Percentiles rank a stretch among this genome's conserved stretches.
Conservation (phyloP, 2,113 vertebrate genomes). For the Atherinomorus stipes region DNA sequence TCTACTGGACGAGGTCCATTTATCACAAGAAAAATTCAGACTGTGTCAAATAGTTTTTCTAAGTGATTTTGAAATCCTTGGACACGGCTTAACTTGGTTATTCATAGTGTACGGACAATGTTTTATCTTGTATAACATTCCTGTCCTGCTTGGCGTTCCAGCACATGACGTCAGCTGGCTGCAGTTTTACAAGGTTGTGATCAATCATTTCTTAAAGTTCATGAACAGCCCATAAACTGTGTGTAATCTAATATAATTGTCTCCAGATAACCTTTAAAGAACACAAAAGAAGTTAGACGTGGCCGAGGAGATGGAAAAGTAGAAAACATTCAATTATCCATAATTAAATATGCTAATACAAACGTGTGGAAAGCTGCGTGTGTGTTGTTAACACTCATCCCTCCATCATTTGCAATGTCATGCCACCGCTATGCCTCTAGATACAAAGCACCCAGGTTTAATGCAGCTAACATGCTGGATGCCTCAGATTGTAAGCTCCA, state of each 20-base stretch:
- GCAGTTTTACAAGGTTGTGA: conserved; percentile 10
- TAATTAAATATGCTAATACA: conserved; percentile 81
- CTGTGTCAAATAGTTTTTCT: neutral
- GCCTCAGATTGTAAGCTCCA: conserved; percentile 18
- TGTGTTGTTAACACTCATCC: conserved; percentile 49
- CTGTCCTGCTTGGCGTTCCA: neutral
- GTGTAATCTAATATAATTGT: conserved; percentile 69
- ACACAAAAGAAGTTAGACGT: conserved; percentile 72
- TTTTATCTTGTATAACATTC: neutral
- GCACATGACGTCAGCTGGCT: conserved; percentile 3
- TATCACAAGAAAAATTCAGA: conserved; percentile 13
- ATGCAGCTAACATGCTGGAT: conserved; percentile 31
- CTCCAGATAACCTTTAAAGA: conserved; percentile 75
- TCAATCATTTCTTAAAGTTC: conserved; percentile 38
- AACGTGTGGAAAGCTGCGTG: conserved; percentile 71
- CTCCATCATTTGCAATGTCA: conserved; percentile 56
- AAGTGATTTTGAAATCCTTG: conserved; percentile 10
- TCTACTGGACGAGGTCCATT: neutral
- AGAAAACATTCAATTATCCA: conserved; percentile 74
- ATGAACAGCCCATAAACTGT: conserved; percentile 27
- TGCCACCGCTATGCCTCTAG: conserved; percentile 35
- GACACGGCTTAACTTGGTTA: conserved; percentile 4
- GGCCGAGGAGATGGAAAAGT: conserved; percentile 50
- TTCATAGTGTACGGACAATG: neutral
- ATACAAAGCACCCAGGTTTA: conserved; percentile 46